Conservation (phyloP, 1,140 invertebrate genomes). For the Teleopsis dalmanni region DNA sequence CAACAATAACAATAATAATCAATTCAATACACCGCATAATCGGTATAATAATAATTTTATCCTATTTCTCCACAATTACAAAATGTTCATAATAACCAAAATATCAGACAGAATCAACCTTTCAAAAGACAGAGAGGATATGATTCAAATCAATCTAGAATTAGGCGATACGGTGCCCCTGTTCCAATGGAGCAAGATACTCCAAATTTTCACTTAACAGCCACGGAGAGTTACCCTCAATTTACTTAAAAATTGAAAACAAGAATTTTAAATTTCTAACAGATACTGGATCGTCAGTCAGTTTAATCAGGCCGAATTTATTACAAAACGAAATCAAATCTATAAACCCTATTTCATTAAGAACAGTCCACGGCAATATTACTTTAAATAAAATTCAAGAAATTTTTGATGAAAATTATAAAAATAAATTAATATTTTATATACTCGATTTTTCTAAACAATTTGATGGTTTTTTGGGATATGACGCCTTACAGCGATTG, state of each 20-base stretch:
- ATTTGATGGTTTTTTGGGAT: no score
- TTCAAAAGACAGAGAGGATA: background rate
- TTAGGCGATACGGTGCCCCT: background rate
- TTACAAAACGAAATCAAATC: background rate
- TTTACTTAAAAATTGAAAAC: background rate
- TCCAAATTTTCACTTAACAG: background rate
- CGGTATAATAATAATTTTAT: background rate
- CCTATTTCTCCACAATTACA: background rate
- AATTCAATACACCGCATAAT: background rate
- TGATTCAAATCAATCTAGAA: background rate
- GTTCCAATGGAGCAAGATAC: background rate
- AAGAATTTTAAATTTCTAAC: background rate
- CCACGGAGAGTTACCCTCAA: background rate
- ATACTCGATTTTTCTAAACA: no score
- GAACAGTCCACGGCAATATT: background rate
- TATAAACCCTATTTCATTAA: background rate
- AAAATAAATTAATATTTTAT: no score
- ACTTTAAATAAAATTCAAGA: background rate
- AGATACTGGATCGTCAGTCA: background rate
- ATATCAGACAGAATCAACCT: no score
- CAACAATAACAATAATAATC: background rate
- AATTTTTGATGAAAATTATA: no score
- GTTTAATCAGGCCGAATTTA: background rate
- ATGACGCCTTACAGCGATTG: no score
- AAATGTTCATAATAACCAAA: no score